Base-by-base conservation (phyloP, 2,888 invertebrate species). In the Apotomis betuletana region DNA sequence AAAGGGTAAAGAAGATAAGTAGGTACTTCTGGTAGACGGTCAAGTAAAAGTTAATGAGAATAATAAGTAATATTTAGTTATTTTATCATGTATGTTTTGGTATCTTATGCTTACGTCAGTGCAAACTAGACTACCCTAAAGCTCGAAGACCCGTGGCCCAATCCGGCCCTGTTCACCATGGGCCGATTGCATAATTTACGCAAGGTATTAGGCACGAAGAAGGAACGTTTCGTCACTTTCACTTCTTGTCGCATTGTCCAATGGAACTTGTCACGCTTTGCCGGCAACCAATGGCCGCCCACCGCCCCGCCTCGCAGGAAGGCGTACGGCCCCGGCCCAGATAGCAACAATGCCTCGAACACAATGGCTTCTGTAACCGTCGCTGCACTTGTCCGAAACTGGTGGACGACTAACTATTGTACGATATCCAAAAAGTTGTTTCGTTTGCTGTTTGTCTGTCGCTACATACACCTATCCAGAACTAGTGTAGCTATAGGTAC, bases 261-360 rank as follows among this genome's bases (percentile, higher is more conserved):
- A 92, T 93, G 88, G 87, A 84, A 87, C 84, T 88, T 88, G 92
- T 91, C 91, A 92, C 90, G 92, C 83, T 91, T 87, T 86, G 89
- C 74, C 88, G 83, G 88, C 85, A 90, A 88, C 92, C 92, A 92
- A 92, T 92, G 85, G 88, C 87, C 86, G 83, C 79, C 85, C 79
- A 85, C 87, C 78, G 90, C 92, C 90, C 90, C 92, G 90, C 92
- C 91, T 90, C 84, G 84, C 80, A 77, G 85, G 85, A 86, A 90
- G 92, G 92, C 91, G 91, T 90, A 85, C 77, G 82, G 83, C 83
- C 82, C 81, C 85, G 80, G 84, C 84, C 82, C 83, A 82, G 84
- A 84, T 86, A 85, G 76, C 85, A 83, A 86, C 85, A 84, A 83
- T 83, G 78, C 78, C 63, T 57, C 69, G 51, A 58, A 52, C 72